Percentiles rank a stretch among this genome's conserved stretches.
These are phyloP conservation scores for Scolopax bukidnonensis DNA, from an alignment of 2,797 vertebrate genomes.

Conservation along the genomic window DNA sequence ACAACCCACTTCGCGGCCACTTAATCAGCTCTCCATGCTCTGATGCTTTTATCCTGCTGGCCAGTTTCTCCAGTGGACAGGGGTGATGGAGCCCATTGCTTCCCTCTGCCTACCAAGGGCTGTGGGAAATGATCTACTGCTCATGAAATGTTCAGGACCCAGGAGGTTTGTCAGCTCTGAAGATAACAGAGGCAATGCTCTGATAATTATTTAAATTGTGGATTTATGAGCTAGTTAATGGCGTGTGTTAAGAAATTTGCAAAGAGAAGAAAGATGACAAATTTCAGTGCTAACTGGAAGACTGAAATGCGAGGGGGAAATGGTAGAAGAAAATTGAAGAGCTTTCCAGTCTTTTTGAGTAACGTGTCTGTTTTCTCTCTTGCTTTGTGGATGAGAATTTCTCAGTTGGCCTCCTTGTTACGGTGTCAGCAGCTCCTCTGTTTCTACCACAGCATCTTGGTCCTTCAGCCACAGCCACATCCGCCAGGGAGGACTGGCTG, in stretches of 20 bases:
- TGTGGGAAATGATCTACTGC: background rate
- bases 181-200: background rate
- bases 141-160: background rate
- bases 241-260: background rate
- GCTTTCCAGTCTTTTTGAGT: background rate
- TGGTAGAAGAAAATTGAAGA: background rate
- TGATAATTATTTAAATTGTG: background rate
- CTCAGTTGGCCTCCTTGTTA: accelerated
- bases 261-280: background rate
- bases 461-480: background rate
- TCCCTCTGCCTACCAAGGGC: background rate
- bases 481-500: background rate
- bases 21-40: background rate
- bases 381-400: background rate
- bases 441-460: background rate
- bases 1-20: background rate
- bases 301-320: background rate
- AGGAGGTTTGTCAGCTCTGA: constrained; percentile 3
- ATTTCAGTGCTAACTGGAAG: background rate
- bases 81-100: background rate
- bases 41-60: background rate
- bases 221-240: constrained; percentile 39
- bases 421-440: accelerated
- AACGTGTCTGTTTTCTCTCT: background rate
- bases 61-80: background rate